Base-by-base conservation (phyloP, 2,888 invertebrate genomes). In the Nemapogon koenigi region DNA sequence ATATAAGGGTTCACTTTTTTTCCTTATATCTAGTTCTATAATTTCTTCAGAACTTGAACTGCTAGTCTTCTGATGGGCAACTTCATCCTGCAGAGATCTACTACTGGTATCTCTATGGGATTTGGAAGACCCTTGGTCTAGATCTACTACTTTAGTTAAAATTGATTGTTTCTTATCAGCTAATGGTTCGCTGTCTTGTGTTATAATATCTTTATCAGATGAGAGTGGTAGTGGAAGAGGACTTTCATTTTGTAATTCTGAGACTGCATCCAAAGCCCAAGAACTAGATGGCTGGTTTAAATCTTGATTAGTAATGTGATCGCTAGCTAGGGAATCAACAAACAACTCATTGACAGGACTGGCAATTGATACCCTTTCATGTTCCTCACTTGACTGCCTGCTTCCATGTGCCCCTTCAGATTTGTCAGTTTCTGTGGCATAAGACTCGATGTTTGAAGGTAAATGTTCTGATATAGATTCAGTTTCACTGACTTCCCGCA, bases 1-100 rank as follows among this genome's bases (percentile, higher is more conserved):
- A 43, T 63, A 65, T 48, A 66, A 75, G 6, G 67, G 69, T 17
- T 53, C 62, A 19, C 61, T 71, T 45, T 67, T 62, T 2, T 80
- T 80, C 54, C 80, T 56, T 25, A 80, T 79, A 49, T 80, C 80
- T 40, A 80, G 45, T 43, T 76, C 78, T 36, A 80, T 79, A 4
- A 80, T 70, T 46, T 80, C 79, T 43, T 80, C 79, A 19, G 80
- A 80, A 1, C 17, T 17, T 3, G 31, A n/a, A n/a, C n/a, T n/a
- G n/a, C n/a, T n/a, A n/a, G n/a, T n/a, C n/a, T n/a, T n/a, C n/a
- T n/a, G n/a, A n/a, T n/a, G n/a, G n/a, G n/a, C n/a, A n/a, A n/a
- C n/a, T n/a, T n/a, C n/a, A n/a, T n/a, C n/a, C n/a, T n/a, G n/a
- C n/a, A n/a, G n/a, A n/a, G n/a, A n/a, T n/a, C n/a, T n/a, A n/a